phyloP scores from a whole-genome alignment of 92 coral and sea anemone species.

The Umimayanthus chanpuru region DNA sequence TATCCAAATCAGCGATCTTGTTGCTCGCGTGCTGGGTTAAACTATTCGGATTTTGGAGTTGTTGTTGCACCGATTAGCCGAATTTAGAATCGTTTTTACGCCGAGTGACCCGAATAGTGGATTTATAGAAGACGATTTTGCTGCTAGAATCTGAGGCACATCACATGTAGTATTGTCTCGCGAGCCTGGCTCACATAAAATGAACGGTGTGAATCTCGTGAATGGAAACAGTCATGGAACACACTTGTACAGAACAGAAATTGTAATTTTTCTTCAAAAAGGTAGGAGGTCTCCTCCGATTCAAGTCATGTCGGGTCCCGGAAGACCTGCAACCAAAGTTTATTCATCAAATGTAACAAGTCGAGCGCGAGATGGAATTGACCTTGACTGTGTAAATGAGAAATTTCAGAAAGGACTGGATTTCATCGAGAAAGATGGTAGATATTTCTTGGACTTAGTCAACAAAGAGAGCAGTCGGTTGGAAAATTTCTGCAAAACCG shows the following conservation, averaged over 20 bases:
- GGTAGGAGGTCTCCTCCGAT: slow-evolving; percentile 73
- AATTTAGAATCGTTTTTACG: slow-evolving; percentile 11
- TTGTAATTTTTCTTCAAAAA: slow-evolving; percentile 79
- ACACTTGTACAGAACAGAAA: slow-evolving; percentile 71
- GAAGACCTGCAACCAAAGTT: slow-evolving; percentile 66
- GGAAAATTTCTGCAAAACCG: slow-evolving; percentile 61
- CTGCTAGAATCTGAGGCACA: neutral
- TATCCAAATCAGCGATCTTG: neutral
- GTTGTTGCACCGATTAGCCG: slow-evolving; percentile 12
- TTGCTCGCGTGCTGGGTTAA: slow-evolving; percentile 32
- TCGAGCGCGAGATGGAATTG: slow-evolving; percentile 50
- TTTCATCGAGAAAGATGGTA: slow-evolving; percentile 78
- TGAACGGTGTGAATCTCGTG: slow-evolving; percentile 56
- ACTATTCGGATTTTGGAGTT: neutral
- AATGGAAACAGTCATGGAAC: slow-evolving; percentile 61
- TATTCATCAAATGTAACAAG: slow-evolving; percentile 64
- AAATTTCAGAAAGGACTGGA: slow-evolving; percentile 76
- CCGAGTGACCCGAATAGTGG: neutral
- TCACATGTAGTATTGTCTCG: slow-evolving; percentile 12
- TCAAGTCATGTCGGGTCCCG: slow-evolving; percentile 68
- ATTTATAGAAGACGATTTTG: neutral
- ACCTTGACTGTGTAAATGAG: slow-evolving; percentile 66
- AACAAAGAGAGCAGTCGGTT: slow-evolving; percentile 81
- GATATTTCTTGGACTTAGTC: slow-evolving; percentile 77
- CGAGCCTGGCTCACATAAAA: slow-evolving; percentile 30